phyloP scores from a whole-genome alignment of 2,113 vertebrate genomes.

The Rhineura floridana region DNA sequence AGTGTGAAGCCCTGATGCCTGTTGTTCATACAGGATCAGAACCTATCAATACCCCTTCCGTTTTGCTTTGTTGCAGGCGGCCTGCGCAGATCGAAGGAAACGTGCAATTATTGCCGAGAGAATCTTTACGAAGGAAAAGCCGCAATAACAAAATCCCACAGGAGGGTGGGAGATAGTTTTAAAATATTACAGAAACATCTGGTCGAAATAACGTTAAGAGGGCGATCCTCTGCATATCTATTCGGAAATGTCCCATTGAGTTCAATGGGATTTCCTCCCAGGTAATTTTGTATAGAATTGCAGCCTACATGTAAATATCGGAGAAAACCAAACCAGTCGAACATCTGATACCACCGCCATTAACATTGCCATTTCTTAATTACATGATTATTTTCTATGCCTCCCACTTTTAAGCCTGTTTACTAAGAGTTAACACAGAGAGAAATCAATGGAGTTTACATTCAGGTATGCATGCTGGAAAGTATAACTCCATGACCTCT shows the following conservation, averaged over 20 bases:
- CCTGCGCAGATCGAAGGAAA: not conserved
- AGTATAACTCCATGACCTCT: not conserved
- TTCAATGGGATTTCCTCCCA: not conserved
- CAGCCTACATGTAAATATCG: not conserved
- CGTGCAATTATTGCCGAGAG: not conserved
- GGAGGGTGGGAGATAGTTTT: too few species aligned
- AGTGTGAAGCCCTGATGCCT: not conserved
- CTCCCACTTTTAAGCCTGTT: not conserved
- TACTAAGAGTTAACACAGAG: not conserved
- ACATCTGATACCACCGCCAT: not conserved
- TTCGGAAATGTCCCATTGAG: not conserved
- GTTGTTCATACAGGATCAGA: not conserved
- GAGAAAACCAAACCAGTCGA: not conserved
- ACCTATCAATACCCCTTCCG: not conserved
- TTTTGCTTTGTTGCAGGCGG: not conserved
- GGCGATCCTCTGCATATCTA: not conserved
- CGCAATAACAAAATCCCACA: not conserved
- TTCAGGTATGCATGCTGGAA: not conserved
- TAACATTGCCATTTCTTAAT: not conserved
- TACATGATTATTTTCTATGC: not conserved
- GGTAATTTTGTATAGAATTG: not conserved
- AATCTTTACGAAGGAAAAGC: not conserved
- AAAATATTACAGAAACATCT: not conserved
- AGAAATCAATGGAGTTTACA: not conserved
- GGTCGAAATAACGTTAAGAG: not conserved